Conservation (phyloP, 2,113 vertebrate species). For the Madoqua kirkii region DNA sequence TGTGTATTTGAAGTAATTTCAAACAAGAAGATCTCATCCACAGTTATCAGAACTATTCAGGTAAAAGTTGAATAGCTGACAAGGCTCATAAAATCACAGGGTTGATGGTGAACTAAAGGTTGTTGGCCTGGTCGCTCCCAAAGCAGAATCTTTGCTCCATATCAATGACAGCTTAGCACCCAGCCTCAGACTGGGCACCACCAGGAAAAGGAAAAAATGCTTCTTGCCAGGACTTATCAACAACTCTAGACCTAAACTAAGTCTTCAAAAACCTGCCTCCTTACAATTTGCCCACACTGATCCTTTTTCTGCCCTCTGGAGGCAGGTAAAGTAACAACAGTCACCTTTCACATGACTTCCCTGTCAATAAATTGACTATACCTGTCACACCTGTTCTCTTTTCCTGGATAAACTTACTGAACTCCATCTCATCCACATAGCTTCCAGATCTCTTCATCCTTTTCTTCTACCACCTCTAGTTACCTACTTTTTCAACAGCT, state of each 20-base stretch:
- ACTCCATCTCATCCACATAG: neutral
- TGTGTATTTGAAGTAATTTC: neutral
- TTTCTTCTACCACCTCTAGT: neutral
- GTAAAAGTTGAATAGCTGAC: neutral
- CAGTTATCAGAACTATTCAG: neutral
- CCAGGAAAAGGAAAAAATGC: neutral
- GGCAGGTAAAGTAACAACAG: slow-evolving; percentile 30
- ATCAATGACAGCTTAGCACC: neutral
- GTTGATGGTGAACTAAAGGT: neutral
- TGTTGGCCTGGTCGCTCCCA: neutral
- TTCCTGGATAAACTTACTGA: neutral
- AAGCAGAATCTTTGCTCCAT: neutral
- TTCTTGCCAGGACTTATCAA: neutral
- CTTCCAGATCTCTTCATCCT: neutral
- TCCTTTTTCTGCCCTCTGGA: slow-evolving; percentile 2
- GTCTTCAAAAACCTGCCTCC: neutral
- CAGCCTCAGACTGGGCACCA: neutral
- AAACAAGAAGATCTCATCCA: neutral
- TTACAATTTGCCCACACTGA: neutral
- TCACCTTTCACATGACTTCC: neutral
- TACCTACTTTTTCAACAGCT: neutral
- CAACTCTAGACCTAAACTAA: neutral
- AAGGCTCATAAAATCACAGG: neutral
- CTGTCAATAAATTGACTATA: neutral
- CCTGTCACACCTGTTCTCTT: neutral